Evolutionary conservation across 2,113 vertebrate genomes (phyloP), one percentile per base, ranked within the genome.

Genomic region (Paramormyrops kingsleyae): DNA sequence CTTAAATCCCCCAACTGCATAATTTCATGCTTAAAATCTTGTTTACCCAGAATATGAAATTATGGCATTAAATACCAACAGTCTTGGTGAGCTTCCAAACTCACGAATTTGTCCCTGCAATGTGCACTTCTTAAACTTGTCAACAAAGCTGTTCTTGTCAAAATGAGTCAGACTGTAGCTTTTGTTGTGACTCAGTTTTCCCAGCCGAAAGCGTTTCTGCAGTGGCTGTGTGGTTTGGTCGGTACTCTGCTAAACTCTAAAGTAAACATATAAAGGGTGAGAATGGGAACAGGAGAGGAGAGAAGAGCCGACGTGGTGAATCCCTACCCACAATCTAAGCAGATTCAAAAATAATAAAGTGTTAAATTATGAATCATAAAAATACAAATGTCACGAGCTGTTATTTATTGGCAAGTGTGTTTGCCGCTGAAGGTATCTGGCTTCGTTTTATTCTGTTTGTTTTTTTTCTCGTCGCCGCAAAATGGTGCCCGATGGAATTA

Each of bases 261-360:
- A 53, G 39, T 62, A 59, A 62, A 42, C 42, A n/a, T 88, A 42
- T 19, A 24, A 35, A 87, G 27, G 47, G 35, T 24, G 49, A 39
- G 53, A 44, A 19, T 6, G 50, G 50, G 39, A n/a, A 87, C 47
- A 15, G 50, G 86, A 56, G n/a, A 8, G 50, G n/a, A 39, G 31
- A 87, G 47, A 49, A 84, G 21, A 27, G 83, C 3, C 3, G 87
- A 88, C 21, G 12, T 39, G 12, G n/a, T 35, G 27, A 96, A 95
- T 95, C 98, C 96, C 94, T 97, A 96, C 97, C 98, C 97, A 97
- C 97, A 97, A 98, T 97, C 97, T 15, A 80, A 15, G 35, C 74
- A 39, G 15, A 80, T 19, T 42, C 15, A 80, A 42, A 80, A 80
- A 80, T 80, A 42, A 80, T 80, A 8, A 35, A 80, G 74, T 42